phyloP scores from a whole-genome alignment of 2,888 invertebrate genomes.

The Cylloceria caligata region DNA sequence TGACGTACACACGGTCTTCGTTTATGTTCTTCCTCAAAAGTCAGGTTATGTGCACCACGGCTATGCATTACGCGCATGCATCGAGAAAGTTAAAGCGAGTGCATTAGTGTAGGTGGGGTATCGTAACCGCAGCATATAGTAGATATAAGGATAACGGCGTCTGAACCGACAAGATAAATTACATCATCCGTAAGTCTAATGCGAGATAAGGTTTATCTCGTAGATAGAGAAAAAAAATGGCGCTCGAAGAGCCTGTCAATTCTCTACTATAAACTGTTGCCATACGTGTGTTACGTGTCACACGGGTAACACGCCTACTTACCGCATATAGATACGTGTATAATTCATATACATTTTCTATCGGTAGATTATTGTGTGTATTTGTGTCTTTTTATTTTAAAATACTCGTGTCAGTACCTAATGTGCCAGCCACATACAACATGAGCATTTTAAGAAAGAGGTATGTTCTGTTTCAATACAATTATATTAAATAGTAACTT shows the following conservation, averaged over 20 bases:
- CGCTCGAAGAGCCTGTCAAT: constrained; percentile 58
- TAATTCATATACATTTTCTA: constrained; percentile 2
- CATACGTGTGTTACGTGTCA: constrained; percentile 34
- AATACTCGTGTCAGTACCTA: constrained; percentile 41
- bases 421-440: constrained; percentile 60
- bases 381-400: constrained; percentile 20
- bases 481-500: not conserved
- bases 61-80: constrained; percentile 3
- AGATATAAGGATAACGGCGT: constrained; percentile 41
- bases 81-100: not conserved
- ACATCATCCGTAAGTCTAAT: constrained; percentile 30
- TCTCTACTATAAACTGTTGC: constrained; percentile 46
- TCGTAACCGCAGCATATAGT: constrained; percentile 23
- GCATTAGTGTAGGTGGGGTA: not conserved
- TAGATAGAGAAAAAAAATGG: constrained; percentile 45
- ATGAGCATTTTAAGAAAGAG: constrained; percentile 81
- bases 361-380: constrained; percentile 2
- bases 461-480: constrained; percentile 61
- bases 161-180: constrained; percentile 30
- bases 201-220: constrained; percentile 34
- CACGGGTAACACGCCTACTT: constrained; percentile 52
- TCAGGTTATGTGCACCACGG: too few relatives aligned
- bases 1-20: too few relatives aligned
- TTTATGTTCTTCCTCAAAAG: too few relatives aligned
- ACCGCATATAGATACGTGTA: constrained; percentile 37